Base-by-base conservation (phyloP, 2,888 invertebrate species). In the Hipparchia semele region DNA sequence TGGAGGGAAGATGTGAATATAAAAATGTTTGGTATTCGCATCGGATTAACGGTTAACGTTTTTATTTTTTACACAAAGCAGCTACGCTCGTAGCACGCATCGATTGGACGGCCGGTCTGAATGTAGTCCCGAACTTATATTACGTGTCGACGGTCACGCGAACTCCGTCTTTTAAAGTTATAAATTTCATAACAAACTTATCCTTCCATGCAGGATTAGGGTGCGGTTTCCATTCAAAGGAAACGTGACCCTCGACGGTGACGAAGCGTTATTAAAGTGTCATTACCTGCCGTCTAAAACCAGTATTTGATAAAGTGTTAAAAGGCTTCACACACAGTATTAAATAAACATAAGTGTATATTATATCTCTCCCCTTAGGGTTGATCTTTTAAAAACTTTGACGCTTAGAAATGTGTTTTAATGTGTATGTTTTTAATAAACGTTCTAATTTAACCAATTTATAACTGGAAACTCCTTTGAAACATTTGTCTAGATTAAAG, bases 61-160 rank as follows among this genome's bases (percentile, higher is more conserved):
- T 45, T 49, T 13, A 66, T 56, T 66, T 66, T 66, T 51, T 68
- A 60, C 12, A 60, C 46, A 58, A 56, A 58, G 45, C 23, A 58
- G 46, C 39, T 67, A 45, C 56, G 56, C 67, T 67, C 39, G 56
- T n/a, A 12, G 23, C 45, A 67, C 66, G 54, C 66, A 13, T 68
- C 49, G 51, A 46, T 51, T 68, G 68, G 68, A 60, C 33, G 49
- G 39, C 51, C 60, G 23, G 46, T 59, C 58, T 58, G 58, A 68
- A 68, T n/a, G 60, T 68, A 60, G 58, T 59, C 61, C 58, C 69
- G 6, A 69, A 69, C 51, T 69, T 69, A 85, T 83, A 85, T 88
- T 83, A 87, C 84, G 84, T 86, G 84, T 80, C 74, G 68, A 65
- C 65, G 75, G 80, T 79, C 87, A 88, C 87, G 87, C 87, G 71